These are phyloP conservation scores for Actinernus sp. DNA, from an alignment of 92 coral and sea anemone species.

Conservation along the genomic window DNA sequence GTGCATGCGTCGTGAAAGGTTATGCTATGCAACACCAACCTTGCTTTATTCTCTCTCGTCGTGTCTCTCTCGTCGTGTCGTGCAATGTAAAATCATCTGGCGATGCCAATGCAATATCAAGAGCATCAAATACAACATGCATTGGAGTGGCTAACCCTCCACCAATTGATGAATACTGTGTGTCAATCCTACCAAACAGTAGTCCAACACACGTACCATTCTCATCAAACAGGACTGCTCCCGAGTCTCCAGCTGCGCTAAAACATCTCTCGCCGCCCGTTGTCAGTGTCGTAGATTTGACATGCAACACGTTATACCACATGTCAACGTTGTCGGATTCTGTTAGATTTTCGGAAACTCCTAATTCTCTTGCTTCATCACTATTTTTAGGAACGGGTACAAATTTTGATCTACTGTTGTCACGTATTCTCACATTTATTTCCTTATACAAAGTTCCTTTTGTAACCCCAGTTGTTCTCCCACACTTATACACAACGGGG, in stretches of 20 bases:
- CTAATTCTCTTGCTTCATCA: neutral
- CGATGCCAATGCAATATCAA: neutral
- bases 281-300: neutral
- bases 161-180: neutral
- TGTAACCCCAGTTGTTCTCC: too few species aligned
- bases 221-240: slow-evolving; percentile 1
- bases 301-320: too few species aligned
- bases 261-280: neutral
- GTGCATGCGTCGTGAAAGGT: too few species aligned
- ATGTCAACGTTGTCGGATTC: neutral
- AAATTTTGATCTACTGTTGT: neutral
- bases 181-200: too few species aligned
- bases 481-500: too few species aligned
- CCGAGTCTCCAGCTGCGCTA: slow-evolving; percentile 1
- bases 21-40: too few species aligned
- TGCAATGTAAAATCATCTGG: too few species aligned
- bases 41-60: too few species aligned
- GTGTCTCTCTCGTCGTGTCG: too few species aligned
- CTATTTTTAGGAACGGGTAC: neutral
- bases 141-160: neutral
- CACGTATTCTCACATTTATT: too few species aligned
- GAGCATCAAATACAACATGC: neutral
- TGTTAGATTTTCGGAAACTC: too few species aligned
- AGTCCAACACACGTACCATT: neutral
- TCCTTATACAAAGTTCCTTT: too few species aligned